A percentile compares a stretch with the other conserved stretches of the same genome.
phyloP scores from a whole-genome alignment of 35 echinoderm and acorn worm species.

The Holothuria glaberrima region DNA sequence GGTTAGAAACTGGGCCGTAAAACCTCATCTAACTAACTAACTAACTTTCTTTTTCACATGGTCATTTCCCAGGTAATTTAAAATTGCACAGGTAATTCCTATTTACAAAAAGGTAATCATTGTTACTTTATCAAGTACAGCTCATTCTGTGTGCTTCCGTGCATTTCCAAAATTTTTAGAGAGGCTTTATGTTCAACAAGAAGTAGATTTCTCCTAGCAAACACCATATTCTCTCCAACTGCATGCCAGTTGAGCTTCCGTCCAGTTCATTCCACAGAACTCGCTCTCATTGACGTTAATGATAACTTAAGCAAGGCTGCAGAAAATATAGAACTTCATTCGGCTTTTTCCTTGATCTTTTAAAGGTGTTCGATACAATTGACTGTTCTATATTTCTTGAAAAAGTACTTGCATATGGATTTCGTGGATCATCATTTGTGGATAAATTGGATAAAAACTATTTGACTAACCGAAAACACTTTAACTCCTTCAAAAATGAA shows the following conservation, averaged over 20 bases:
- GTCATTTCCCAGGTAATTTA: not conserved
- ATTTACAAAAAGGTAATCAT: not conserved
- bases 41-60: not conserved
- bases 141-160: not conserved
- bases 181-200: slow-evolving; percentile 1
- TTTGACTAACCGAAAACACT: not conserved
- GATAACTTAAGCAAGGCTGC: not conserved
- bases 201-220: not conserved
- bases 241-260: not conserved
- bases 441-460: slow-evolving; percentile 1
- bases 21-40: too few species aligned
- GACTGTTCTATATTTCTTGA: not conserved
- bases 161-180: not conserved
- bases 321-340: not conserved
- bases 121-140: not conserved
- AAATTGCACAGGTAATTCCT: slow-evolving; percentile 1
- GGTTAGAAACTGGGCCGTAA: too few species aligned
- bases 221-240: not conserved
- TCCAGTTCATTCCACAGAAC: not conserved
- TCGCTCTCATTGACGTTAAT: not conserved
- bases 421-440: not conserved
- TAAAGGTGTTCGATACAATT: not conserved
- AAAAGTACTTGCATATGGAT: not conserved
- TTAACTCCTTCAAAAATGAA: slow-evolving; percentile 15
- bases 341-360: not conserved